A percentile compares a stretch with the other conserved stretches of the same genome.
Evolutionary conservation across 37 sponge, comb jelly and placozoan genomes (phyloP).

Genomic region (Diacarnus erythraeanus): DNA sequence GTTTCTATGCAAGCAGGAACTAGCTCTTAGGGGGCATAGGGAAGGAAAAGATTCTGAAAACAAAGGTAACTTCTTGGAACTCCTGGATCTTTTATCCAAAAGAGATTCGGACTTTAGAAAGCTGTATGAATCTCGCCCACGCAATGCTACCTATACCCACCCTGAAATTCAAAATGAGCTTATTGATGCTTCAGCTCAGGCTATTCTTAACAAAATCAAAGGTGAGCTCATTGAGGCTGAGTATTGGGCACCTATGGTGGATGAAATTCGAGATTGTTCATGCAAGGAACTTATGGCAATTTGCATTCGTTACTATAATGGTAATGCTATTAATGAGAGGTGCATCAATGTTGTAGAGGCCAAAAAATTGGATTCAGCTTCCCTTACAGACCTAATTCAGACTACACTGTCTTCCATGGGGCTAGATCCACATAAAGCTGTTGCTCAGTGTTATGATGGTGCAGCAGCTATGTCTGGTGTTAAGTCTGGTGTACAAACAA

Average conservation of each 20-base stretch:
- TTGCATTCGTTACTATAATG: conserved; percentile 14
- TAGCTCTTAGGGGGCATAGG: too few relatives aligned
- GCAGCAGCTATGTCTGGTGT: too few relatives aligned
- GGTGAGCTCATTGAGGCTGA: conserved; percentile 9
- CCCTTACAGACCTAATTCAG: conserved; percentile 19
- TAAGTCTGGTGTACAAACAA: conserved; percentile 19
- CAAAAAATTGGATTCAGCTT: conserved; percentile 6
- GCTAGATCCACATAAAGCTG: conserved; percentile 19
- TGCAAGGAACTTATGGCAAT: conserved; percentile 11
- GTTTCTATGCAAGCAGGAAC: too few relatives aligned
- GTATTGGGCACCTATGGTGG: conserved; percentile 12
- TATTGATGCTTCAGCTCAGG: conserved; percentile 16
- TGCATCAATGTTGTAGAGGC: conserved; percentile 27
- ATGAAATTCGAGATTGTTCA: conserved; percentile 13
- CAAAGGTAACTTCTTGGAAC: conserved; percentile 14
- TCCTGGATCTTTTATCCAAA: neutral
- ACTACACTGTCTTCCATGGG: conserved; percentile 3
- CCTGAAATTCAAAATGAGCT: conserved; percentile 21
- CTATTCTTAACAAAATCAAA: conserved; percentile 1
- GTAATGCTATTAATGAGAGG: conserved; percentile 16
- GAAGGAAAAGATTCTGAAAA: too few relatives aligned
- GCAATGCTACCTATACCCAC: conserved; percentile 10
- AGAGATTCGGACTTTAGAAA: conserved; percentile 6
- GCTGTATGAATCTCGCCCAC: conserved; percentile 12
- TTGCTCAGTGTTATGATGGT: conserved; percentile 27